Evolutionary conservation across 2,888 invertebrate genomes (phyloP), one percentile per base, ranked within the genome.

Genomic region (Pollenia labialis): DNA sequence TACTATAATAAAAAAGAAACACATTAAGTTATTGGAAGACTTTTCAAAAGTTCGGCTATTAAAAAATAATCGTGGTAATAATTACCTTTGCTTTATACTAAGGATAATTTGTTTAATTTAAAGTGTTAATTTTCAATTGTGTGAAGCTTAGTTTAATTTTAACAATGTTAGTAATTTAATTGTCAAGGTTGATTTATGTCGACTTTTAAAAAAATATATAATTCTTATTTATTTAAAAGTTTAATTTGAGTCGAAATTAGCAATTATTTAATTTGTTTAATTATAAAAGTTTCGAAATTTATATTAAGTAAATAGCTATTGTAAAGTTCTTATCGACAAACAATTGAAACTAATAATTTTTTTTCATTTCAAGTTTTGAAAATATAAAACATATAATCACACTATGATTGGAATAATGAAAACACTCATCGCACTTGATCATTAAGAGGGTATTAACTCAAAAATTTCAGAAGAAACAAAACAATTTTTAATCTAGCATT

Each of bases 221-320:
- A 69, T n/a, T 71, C 62, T 54, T 44, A 42, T 16, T 52, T 80
- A 52, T 60, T 44, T 60, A 0, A 58, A 44, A 40, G 40, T 89
- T 56, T 75, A 50, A 10, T 74, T 14, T 32, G 11, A 69, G 23
- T 76, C 68, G 11, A 54, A 79, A 52, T 69, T 52, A 11, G 40
- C 40, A 56, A 18, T 44, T 32, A 32, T 46, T 66, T 23, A 32
- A 66, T 48, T 48, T 9, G 23, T 2, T 66, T 48, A 18, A 48
- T 48, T 7, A 48, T 1, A 12, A 23, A 48, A 9, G 18, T 23
- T 12, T 42, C 4, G n/a, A 2, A 48, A 66, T n/a, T 50, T n/a
- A 14, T 50, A n/a, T 32, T 6, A 4, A 32, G 32, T 32, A 6
- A 32, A 32, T 32, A 32, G 6, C 32, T 32, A 32, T 32, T 32